A percentile compares a stretch with the other conserved stretches of the same genome.
Evolutionary conservation across 2,797 vertebrate genomes (phyloP).

Genomic region (Tragopan temminckii): DNA sequence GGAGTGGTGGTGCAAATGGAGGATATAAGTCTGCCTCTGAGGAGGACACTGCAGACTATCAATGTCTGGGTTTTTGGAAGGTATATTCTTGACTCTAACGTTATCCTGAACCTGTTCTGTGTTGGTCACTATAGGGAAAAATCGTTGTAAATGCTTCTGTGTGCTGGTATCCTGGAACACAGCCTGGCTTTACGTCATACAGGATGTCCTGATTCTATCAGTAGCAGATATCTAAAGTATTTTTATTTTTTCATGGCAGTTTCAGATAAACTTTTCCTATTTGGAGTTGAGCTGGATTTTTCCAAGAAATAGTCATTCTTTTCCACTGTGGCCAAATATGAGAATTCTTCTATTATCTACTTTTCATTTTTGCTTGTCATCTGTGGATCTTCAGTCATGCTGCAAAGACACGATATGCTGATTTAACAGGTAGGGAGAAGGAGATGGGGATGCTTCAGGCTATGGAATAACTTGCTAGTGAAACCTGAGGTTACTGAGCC

Average conservation of each 20-base stretch:
- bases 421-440: background rate
- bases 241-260: background rate
- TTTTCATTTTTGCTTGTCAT: background rate
- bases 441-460: background rate
- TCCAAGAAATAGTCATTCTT: background rate
- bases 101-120: background rate
- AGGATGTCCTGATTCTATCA: background rate
- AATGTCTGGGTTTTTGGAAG: rapidly evolving
- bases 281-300: background rate
- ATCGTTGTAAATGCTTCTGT: background rate
- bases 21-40: background rate
- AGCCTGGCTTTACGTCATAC: background rate
- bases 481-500: background rate
- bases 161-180: background rate
- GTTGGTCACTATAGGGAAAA: background rate
- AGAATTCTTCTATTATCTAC: background rate
- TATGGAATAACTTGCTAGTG: background rate
- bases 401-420: rapidly evolving
- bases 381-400: background rate
- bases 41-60: background rate
- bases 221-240: background rate
- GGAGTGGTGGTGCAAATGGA: background rate
- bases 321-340: background rate
- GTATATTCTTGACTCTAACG: background rate
- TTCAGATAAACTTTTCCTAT: background rate